Base-by-base conservation (phyloP, 2,797 vertebrate genomes). In the Falco berigora region DNA sequence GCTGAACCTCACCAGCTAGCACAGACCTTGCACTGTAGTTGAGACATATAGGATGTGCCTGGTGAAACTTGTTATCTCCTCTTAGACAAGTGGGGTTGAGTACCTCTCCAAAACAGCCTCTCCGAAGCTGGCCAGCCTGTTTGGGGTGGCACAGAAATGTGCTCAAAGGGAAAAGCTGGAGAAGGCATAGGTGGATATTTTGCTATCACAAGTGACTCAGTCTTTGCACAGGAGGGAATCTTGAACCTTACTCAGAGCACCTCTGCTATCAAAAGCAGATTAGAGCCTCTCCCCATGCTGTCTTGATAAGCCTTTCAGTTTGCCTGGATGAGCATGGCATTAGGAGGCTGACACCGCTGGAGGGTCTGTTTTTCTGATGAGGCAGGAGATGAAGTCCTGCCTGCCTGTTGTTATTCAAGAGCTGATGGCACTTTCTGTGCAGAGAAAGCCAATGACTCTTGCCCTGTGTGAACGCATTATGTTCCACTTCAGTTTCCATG, bases 351-450 rank as follows among this genome's bases (percentile, higher is more conserved):
- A n/a, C 0, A 4, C 61, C 63, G 61, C 56, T 90, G 53, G 55
- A 86, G 34, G 9, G n/a, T 71, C 85, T 91, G 52, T 90, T 94
- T 86, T 94, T 90, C 75, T 90, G 79, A 90, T 46, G 81, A 90
- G 77, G 64, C 68, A 63, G 68, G 42, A 79, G 52, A 74, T 56
- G 36, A 90, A 79, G 49, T 79, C 61, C 78, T 95, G 82, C 64
- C 49, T 94, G 40, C 53, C 76, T 46, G 16, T 76, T 86, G 68
- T 92, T 91, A 47, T 81, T 91, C 78, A 69, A 94, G 85, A 92
- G 63, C 52, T 44, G 32, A 86, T 58, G 38, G 34, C 4, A 5
- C 30, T 76, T 96, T 82, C 40, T 73, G 44, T 73, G 38, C 46
- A 64, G 85, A 71, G 71, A 86, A 74, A 91, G 28, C 75, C 80